Evolutionary conservation across 2,888 invertebrate species (phyloP).

Genomic region (Rhodophaea formosa): DNA sequence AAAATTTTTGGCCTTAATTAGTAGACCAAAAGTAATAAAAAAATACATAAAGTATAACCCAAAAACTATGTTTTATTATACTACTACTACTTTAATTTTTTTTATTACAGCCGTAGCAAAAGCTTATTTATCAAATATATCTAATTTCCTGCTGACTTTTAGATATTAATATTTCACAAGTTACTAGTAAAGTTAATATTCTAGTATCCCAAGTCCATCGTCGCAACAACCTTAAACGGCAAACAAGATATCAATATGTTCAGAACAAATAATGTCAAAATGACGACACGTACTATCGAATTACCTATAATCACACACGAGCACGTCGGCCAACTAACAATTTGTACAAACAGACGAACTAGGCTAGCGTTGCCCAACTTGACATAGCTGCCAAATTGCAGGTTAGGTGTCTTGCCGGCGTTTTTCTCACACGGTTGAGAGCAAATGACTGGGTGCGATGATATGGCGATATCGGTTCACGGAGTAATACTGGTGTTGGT

Average conservation of each 20-base stretch:
- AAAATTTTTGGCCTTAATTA: no score
- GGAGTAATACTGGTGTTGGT: constrained; percentile 57
- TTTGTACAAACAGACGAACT: constrained; percentile 50
- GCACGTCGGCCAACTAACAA: constrained; percentile 30
- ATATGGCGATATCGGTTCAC: constrained; percentile 70
- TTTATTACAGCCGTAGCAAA: no score
- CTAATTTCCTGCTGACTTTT: no score
- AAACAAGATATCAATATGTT: not conserved
- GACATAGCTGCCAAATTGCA: constrained; percentile 70
- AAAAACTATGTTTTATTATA: no score
- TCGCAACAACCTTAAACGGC: not conserved
- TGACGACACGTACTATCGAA: constrained; percentile 11
- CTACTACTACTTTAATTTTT: no score
- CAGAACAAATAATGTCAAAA: constrained; percentile 13
- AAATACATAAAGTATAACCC: no score
- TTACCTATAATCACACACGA: constrained; percentile 17
- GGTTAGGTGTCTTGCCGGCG: constrained; percentile 61
- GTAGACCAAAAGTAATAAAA: no score
- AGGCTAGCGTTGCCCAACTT: constrained; percentile 61
- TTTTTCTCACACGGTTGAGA: constrained; percentile 79
- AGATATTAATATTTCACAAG: no score
- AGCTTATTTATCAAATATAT: no score
- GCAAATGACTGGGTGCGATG: constrained; percentile 77
- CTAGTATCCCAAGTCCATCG: not conserved
- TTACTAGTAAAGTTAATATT: no score